Evolutionary conservation across 2,797 vertebrate genomes (phyloP).

Genomic region (Centropyge bicolor): DNA sequence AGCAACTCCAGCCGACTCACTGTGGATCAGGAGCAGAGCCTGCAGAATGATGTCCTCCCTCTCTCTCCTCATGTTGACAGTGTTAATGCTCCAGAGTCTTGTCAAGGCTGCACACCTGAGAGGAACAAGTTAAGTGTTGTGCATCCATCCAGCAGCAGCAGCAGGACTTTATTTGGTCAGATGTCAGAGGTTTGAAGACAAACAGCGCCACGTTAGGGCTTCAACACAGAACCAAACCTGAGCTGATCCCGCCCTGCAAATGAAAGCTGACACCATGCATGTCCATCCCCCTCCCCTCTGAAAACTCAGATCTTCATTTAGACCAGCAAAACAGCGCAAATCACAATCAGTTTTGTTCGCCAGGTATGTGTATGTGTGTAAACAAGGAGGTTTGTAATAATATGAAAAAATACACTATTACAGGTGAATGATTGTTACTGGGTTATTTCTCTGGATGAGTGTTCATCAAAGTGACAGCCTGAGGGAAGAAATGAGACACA

Average conservation of each 20-base stretch:
- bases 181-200: constrained; percentile 1
- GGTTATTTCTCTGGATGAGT: too few species aligned
- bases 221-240: constrained; percentile 55
- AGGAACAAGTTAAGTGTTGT: background rate
- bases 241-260: constrained; percentile 58
- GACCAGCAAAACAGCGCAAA: constrained; percentile 2
- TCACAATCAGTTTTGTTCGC: too few species aligned
- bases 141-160: constrained; percentile 50
- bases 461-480: too few species aligned
- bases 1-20: constrained; percentile 72
- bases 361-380: too few species aligned
- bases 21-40: constrained; percentile 71
- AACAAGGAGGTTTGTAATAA: too few species aligned
- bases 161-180: constrained; percentile 26
- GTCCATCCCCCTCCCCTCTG: constrained; percentile 28
- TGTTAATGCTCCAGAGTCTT: background rate
- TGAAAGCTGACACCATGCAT: constrained; percentile 72
- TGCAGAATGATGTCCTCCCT: constrained; percentile 52
- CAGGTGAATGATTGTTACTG: too few species aligned
- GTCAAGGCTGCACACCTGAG: constrained; percentile 25
- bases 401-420: too few species aligned
- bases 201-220: constrained; percentile 30
- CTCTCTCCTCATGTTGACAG: constrained; percentile 52
- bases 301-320: background rate
- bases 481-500: too few species aligned